phyloP scores from a whole-genome alignment of 2,797 vertebrate genomes.

The Toxotes lorentzi region DNA sequence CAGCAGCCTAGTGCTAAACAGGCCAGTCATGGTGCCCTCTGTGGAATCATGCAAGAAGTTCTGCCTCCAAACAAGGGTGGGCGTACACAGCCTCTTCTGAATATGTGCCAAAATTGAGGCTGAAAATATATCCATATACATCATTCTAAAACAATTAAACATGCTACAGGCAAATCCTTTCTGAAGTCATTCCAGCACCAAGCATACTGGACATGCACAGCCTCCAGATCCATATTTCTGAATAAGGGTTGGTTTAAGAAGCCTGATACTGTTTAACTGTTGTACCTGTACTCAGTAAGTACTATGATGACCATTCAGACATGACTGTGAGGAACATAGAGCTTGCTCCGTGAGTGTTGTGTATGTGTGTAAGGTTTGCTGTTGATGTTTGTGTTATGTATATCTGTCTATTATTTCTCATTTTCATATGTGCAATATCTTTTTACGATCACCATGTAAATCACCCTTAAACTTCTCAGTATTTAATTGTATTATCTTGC shows the following conservation, averaged over 20 bases:
- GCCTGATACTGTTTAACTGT: not conserved
- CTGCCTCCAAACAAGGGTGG: conserved; percentile 36
- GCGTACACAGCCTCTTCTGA: conserved; percentile 38
- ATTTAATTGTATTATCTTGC: too few relatives aligned
- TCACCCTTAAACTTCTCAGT: too few relatives aligned
- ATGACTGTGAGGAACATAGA: not conserved
- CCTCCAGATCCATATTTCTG: conserved; percentile 25
- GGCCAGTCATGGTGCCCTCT: conserved; percentile 63
- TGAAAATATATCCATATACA: conserved; percentile 35
- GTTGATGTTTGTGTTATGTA: not conserved
- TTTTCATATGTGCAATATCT: too few relatives aligned
- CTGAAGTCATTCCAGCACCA: conserved; percentile 55
- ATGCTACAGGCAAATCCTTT: conserved; percentile 68
- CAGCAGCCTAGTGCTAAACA: conserved; percentile 45
- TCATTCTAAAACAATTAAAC: conserved; percentile 53
- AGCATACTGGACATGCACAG: conserved; percentile 71
- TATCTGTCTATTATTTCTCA: not conserved
- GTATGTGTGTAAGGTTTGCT: not conserved
- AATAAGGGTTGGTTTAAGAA: conserved; percentile 15
- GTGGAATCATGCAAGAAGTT: conserved; percentile 74
- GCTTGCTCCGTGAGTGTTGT: conserved; percentile 7
- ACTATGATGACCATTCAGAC: not conserved
- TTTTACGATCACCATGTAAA: too few relatives aligned
- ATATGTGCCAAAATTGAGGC: conserved; percentile 20
- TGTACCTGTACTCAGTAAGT: not conserved